Conservation (phyloP, 2,888 invertebrate genomes). For the Schizotus pectinicornis region DNA sequence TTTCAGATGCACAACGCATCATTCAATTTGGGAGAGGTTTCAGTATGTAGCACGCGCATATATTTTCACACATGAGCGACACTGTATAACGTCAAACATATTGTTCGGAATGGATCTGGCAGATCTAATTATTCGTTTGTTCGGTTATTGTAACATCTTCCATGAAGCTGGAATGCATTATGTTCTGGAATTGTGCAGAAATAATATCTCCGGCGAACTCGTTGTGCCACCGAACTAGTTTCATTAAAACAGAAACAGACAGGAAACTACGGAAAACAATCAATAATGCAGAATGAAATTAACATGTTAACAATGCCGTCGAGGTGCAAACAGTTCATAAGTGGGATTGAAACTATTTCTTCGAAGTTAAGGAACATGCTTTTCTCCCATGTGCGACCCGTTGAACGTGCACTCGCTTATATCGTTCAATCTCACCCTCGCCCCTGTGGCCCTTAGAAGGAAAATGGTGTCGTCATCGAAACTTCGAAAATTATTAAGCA, state of each 20-base stretch:
- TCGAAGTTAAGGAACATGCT: slow-evolving; percentile 24
- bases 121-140: slow-evolving; percentile 19
- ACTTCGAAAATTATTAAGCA: slow-evolving; percentile 39
- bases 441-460: slow-evolving; percentile 30
- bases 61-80: slow-evolving; percentile 3
- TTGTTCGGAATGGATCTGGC: background rate
- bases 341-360: slow-evolving; percentile 34
- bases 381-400: slow-evolving; percentile 20
- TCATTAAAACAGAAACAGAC: slow-evolving; percentile 27
- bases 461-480: slow-evolving; percentile 35
- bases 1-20: too few species aligned
- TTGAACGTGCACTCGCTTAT: slow-evolving; percentile 16
- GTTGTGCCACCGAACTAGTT: background rate
- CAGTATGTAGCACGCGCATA: background rate
- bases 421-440: slow-evolving; percentile 14
- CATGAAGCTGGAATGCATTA: background rate
- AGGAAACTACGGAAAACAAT: slow-evolving; percentile 32
- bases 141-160: slow-evolving; percentile 14
- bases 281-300: slow-evolving; percentile 39
- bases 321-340: slow-evolving; percentile 35
- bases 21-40: too few species aligned
- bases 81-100: background rate
- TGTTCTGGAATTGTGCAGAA: slow-evolving; percentile 10
- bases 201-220: slow-evolving; percentile 16
- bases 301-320: slow-evolving; percentile 39